Base-by-base conservation (phyloP, 1,140 invertebrate species). In the Drosophila arawakana region DNA sequence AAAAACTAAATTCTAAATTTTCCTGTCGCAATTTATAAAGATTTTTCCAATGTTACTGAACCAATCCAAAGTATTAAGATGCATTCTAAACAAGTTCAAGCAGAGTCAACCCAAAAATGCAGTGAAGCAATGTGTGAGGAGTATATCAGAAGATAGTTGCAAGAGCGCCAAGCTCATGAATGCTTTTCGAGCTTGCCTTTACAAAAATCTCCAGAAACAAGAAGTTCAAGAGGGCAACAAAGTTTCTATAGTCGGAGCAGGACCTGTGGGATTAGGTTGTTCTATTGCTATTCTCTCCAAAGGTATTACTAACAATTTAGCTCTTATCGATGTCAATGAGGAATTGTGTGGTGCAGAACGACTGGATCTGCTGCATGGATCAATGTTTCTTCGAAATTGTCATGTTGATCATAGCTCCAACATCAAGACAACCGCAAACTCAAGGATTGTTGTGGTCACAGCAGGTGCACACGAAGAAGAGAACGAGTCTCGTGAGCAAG, bases 401-500 rank as follows among this genome's bases (percentile, higher is more conserved):
- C 9, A 46, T 7, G 21, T 79, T n/a, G n/a, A 59, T 2, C 18
- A n/a, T 0, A 25, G 18, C 9, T 15, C 30, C 13, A 96, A 98
- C 93, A 97, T 96, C 81, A 90, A 94, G 0, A 93, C 95, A 1
- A 95, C 95, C 6, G 96, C 95, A 18, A 95, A 95, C 35, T 98
- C 97, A 0, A 95, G 95, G 61, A 92, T 98, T 1, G 97, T 96
- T 83, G 95, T 98, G 11, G 95, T 98, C 35, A 97, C 97, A 0
- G 97, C 97, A 3, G 97, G 97, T 5, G n/a, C 37, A 18, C 93
- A 97, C 18, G 96, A 97, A 91, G 94, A 95, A n/a, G 96, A 97
- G 81, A 96, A 96, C 0, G 97, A 98, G 92, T 94, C 94, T 2
- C 94, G 97, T 2, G 92, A 97, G 5, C 94, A 95, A 68, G 93